Evolutionary conservation across 2,888 invertebrate genomes (phyloP).

Genomic region (Eremobia ochroleuca): DNA sequence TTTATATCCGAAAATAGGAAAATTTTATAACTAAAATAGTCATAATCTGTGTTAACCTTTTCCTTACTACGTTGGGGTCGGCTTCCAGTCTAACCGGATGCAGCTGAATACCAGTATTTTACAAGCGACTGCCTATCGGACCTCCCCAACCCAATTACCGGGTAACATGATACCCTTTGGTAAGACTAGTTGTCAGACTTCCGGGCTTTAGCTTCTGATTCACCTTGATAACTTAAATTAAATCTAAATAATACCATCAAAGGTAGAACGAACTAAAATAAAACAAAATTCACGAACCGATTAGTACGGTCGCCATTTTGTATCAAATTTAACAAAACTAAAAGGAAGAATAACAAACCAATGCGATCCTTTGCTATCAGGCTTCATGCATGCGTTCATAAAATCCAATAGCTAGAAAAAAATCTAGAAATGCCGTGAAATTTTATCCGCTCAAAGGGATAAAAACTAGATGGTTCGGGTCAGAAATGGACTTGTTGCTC

Average conservation of each 20-base stretch:
- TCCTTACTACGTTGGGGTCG: too few species aligned
- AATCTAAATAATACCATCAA: conserved; percentile 3
- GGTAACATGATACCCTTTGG: too few species aligned
- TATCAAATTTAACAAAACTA: conserved; percentile 34
- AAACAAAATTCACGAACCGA: conserved; percentile 16
- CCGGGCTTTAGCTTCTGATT: neutral
- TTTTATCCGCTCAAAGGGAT: conserved; percentile 29
- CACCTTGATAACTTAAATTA: neutral
- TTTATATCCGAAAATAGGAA: neutral
- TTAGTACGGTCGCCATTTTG: conserved; percentile 28
- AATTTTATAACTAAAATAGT: neutral
- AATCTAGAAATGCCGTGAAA: conserved; percentile 11
- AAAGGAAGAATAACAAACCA: conserved; percentile 31
- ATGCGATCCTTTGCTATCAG: conserved; percentile 24
- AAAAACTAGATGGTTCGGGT: conserved; percentile 11
- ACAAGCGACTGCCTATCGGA: too few species aligned
- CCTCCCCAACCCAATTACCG: neutral
- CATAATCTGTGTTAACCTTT: neutral
- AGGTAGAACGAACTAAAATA: neutral
- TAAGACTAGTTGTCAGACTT: neutral
- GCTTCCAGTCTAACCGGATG: too few species aligned
- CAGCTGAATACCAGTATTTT: too few species aligned
- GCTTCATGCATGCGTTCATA: conserved; percentile 40
- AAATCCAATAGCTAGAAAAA: conserved; percentile 47
- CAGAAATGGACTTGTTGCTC: conserved; percentile 45